A percentile compares a stretch with the other conserved stretches of the same genome.
These are phyloP conservation scores for Stigmatopora argus DNA, from an alignment of 2,113 vertebrate genomes.

Conservation along the genomic window DNA sequence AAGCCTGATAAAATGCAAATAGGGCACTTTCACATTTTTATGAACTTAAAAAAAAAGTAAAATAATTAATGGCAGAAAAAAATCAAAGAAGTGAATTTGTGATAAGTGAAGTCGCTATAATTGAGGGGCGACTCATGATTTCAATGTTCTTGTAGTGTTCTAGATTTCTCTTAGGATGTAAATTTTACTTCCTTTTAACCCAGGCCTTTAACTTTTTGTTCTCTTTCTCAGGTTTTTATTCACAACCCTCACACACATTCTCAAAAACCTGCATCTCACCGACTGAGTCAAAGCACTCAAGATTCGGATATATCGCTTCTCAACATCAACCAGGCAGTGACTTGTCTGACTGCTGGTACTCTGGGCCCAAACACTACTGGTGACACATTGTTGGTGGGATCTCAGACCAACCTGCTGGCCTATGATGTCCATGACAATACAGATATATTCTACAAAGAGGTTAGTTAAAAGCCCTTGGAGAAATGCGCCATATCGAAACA, in stretches of 20 bases:
- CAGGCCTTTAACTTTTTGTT: neutral
- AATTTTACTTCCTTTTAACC: neutral
- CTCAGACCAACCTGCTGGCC: slow-evolving; percentile 89
- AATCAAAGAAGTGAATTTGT: no score
- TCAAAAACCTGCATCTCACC: slow-evolving; percentile 69
- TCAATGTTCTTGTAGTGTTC: no score
- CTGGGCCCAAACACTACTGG: slow-evolving; percentile 76
- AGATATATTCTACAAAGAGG: slow-evolving; percentile 94
- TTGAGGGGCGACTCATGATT: no score
- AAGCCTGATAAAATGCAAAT: no score
- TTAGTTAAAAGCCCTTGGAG: slow-evolving; percentile 27
- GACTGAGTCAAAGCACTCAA: slow-evolving; percentile 79
- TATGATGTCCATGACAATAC: slow-evolving; percentile 93
- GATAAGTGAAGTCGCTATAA: no score
- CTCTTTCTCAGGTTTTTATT: slow-evolving; percentile 84
- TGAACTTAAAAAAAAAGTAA: no score
- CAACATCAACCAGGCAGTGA: slow-evolving; percentile 92
- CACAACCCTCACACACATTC: slow-evolving; percentile 87
- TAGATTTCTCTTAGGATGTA: no score
- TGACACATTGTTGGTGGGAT: slow-evolving; percentile 87
- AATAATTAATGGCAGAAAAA: no score
- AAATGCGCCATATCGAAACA: neutral
- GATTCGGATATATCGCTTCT: slow-evolving; percentile 90
- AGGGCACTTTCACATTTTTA: no score
- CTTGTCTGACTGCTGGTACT: slow-evolving; percentile 80